Evolutionary conservation across 2,797 vertebrate genomes (phyloP).

Genomic region (Oreochromis mossambicus): DNA sequence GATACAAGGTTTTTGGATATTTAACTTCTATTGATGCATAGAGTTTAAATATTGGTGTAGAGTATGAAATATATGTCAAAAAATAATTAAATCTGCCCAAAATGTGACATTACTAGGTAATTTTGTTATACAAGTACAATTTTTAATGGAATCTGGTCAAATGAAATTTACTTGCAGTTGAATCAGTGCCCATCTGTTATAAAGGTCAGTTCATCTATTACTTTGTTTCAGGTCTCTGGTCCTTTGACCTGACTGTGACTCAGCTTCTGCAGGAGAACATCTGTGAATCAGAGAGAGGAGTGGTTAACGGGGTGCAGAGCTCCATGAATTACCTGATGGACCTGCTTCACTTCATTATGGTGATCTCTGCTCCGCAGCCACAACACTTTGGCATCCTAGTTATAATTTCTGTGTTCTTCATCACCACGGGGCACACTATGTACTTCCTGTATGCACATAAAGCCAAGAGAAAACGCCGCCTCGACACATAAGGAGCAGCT

Average conservation of each 20-base stretch:
- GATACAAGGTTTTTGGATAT: neutral
- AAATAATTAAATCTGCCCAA: neutral
- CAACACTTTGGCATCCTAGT: conserved; percentile 77
- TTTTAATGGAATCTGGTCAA: neutral
- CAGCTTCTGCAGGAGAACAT: conserved; percentile 81
- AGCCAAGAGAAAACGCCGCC: conserved; percentile 72
- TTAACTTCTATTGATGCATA: neutral
- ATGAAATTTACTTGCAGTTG: neutral
- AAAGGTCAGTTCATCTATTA: neutral
- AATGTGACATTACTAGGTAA: neutral
- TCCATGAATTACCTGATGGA: conserved; percentile 85
- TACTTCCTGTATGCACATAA: conserved; percentile 79
- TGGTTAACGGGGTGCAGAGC: conserved; percentile 81
- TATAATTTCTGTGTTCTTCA: conserved; percentile 77
- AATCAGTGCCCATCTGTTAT: neutral
- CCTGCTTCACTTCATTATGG: conserved; percentile 77
- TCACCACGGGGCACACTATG: conserved; percentile 74
- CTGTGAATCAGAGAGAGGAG: conserved; percentile 77
- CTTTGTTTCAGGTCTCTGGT: conserved; percentile 74
- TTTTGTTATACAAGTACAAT: neutral
- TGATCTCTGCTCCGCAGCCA: conserved; percentile 74
- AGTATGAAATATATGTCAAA: neutral
- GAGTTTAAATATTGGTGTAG: neutral
- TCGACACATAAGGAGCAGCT: conserved; percentile 63
- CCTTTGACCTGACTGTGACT: conserved; percentile 79